Percentiles rank a stretch among this genome's conserved stretches.
Evolutionary conservation across 2,113 vertebrate genomes (phyloP).

Genomic region (Lipotes vexillifer): DNA sequence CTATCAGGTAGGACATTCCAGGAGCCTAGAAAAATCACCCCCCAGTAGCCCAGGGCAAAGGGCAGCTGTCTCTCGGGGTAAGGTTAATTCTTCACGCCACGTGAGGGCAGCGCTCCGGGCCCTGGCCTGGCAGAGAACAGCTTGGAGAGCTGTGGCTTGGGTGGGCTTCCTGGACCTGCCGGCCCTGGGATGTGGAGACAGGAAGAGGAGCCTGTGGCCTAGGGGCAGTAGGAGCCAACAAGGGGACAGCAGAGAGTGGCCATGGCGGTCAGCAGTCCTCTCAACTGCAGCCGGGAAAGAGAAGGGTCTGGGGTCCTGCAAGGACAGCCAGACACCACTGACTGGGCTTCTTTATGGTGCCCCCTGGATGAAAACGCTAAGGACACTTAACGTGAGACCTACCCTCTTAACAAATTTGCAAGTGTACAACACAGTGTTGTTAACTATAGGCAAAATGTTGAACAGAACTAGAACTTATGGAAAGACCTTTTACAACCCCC

Average conservation of each 20-base stretch:
- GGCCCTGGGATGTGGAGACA: not conserved
- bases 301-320: not conserved
- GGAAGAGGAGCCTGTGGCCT: not conserved
- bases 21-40: not conserved
- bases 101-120: fast-evolving
- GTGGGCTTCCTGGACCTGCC: not conserved
- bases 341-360: not conserved
- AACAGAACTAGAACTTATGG: not conserved
- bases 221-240: not conserved
- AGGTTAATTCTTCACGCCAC: not conserved
- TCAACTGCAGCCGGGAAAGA: not conserved
- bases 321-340: too few relatives aligned
- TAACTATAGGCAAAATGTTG: not conserved
- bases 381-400: not conserved
- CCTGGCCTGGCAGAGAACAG: not conserved
- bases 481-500: not conserved
- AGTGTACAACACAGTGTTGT: not conserved
- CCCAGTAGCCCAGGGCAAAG: not conserved
- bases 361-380: not conserved
- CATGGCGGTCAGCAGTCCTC: not conserved
- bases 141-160: not conserved
- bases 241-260: not conserved
- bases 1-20: not conserved
- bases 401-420: not conserved
- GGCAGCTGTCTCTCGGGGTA: too few relatives aligned